Base-by-base conservation (phyloP, 2,888 invertebrate genomes). In the Dicyrtomina minuta region DNA sequence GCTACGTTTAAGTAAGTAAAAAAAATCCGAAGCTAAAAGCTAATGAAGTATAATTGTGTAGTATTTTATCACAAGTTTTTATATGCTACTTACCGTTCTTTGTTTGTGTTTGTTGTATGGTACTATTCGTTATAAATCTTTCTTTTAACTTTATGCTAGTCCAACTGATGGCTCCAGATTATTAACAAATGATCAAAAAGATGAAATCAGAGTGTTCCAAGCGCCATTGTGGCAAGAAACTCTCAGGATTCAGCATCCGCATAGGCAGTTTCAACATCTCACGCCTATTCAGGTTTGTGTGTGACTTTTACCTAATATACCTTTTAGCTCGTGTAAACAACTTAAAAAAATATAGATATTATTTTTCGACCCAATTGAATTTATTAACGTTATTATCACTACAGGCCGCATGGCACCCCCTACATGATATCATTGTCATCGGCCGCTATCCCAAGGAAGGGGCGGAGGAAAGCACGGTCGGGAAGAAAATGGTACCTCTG, bases 321-420 rank as follows among this genome's bases (percentile, higher is more conserved):
- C n/a, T n/a, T n/a, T n/a, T n/a, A n/a, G 33, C 33, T 33, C 33
- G 8, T 33, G n/a, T 33, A 33, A 33, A 33, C 33, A 33, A 33
- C n/a, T n/a, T n/a, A n/a, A n/a, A 33, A 3, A 33, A 3, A 33
- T 33, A 33, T 33, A 33, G 4, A 51, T 10, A 20, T 17, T 39
- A 39, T 59, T 24, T 26, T 55, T 55, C 22, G n/a, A 27, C 13
- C 26, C 26, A 5, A 5, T 17, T 55, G 55, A 55, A 5, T 55
- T 55, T 22, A n/a, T n/a, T 12, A 20, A n/a, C 22, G 10, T 51
- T 20, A 51, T 41, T 13, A 41, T 41, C 8, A 17, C 66, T 64
- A n/a, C 17, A 77, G 75, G 75, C 76, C 0, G 68, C 71, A 24
- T 78, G 78, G 78, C 76, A 78, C 74, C 76, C 78, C 4, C 46